A percentile compares a stretch with the other conserved stretches of the same genome.
Conservation (phyloP, 2,888 invertebrate genomes). For the Zygothrica quintamaculata region DNA sequence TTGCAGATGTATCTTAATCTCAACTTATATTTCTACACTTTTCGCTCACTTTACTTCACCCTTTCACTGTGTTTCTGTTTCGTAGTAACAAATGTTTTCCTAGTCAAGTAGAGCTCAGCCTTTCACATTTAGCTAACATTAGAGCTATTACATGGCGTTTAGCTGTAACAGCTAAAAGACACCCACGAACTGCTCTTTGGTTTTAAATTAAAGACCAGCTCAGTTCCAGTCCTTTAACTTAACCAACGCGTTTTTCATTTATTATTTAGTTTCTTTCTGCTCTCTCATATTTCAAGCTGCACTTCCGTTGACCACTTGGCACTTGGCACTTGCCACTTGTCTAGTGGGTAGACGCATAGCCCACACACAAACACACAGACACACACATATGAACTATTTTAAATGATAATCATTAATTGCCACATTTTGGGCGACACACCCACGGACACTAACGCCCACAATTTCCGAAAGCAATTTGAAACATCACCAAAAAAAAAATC, state of each 20-base stretch:
- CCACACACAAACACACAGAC: too few species aligned
- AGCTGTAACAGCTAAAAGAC: not conserved
- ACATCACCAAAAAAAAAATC: not conserved
- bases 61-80: not conserved
- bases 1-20: too few species aligned
- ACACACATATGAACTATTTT: conserved; percentile 3
- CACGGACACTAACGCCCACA: not conserved
- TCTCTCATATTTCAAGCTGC: conserved; percentile 22
- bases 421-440: conserved; percentile 2
- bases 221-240: conserved; percentile 7
- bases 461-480: conserved; percentile 1
- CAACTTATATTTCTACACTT: too few species aligned
- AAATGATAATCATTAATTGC: conserved; percentile 47
- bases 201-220: not conserved
- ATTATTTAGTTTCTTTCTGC: conserved; percentile 4
- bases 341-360: not conserved
- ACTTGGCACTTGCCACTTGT: not conserved
- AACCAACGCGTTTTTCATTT: conserved; percentile 26
- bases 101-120: too few species aligned
- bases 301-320: conserved; percentile 39
- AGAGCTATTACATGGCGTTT: not conserved
- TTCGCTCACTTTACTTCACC: too few species aligned
- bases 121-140: not conserved
- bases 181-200: not conserved
- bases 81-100: too few species aligned